Base-by-base conservation (phyloP, 2,797 vertebrate species). In the Atherinosoma microstoma region DNA sequence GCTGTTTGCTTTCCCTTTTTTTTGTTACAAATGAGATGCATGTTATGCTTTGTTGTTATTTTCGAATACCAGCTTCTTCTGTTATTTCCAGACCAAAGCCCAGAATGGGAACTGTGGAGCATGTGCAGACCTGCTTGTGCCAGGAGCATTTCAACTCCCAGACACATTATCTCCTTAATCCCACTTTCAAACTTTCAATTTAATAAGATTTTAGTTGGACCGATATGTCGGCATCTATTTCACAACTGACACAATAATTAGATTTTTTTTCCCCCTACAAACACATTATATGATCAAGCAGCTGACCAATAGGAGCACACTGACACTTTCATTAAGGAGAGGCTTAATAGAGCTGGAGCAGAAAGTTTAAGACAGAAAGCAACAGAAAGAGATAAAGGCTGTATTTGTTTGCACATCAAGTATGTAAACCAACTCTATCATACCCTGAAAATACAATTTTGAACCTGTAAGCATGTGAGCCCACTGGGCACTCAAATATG, bases 401-500 rank as follows among this genome's bases (percentile, higher is more conserved):
- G 27, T 15, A 32, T 30, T 9, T 30, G 24, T 16, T 7, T 57
- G 29, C 24, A 57, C 7, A 57, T 57, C 3, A 9, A 32, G 16
- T 5, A 57, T 30, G 53, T 18, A 29, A 16, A 15, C 53, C 10
- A 27, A 27, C 12, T 54, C 22, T 24, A 54, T 13, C 12, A 54
- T 24, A 54, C 12, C 15, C 42, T 45, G 16, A 7, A 45, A 45
- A 45, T 20, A 45, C 6, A 1, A 20, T 45, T 45, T 45, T 18
- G 13, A 54, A 54, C 12, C 51, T 12, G 24, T 54, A 27, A 54
- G 24, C 6, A 12, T 13, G 10, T 24, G 12, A 53, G 63, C 66
- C 79, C 84, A 83, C 36, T 84, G 71, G 80, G 60, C 54, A 69
- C 67, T 40, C 67, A 61, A 79, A 58, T 64, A 38, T 35, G 42